Base-by-base conservation (phyloP, 53 echinoderm and acorn worm genomes). In the Hippasteria phrygiana region DNA sequence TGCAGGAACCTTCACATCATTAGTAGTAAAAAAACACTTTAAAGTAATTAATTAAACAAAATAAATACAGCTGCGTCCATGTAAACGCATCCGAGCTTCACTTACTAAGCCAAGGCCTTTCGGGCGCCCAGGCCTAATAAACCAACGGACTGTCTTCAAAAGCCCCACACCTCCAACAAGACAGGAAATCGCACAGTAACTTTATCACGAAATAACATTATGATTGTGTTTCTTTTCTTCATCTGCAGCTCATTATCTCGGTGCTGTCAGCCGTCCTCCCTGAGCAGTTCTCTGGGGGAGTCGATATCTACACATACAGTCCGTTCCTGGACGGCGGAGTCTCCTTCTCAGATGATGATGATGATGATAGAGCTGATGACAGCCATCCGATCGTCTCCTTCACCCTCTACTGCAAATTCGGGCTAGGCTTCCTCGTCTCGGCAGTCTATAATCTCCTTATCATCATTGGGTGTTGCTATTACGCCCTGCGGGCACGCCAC, bases 381-480 rank as follows among this genome's bases (percentile, higher is more conserved):
- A 65, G 85, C 14, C 85, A 85, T 0, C 69, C 70, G 13, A 64
- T 50, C 50, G 85, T 85, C 22, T 85, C 85, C 0, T 85, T 76
- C 43, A 63, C 85, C 26, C 70, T 85, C 70, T 90, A 81, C 62
- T 90, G 90, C 62, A 54, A 62, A n/a, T 81, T 90, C 37, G 90
- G 90, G 1, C 82, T 81, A 6, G 90, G 90, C 1, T 90, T 90
- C 43, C 72, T 90, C 41, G 72, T 73, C 42, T 80, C 90, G 22
- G 33, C 72, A 22, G 39, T 90, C 45, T 90, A 90, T 74, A 90
- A 90, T 18, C 87, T 87, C 55, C 40, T 91, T 10, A 28, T 91
- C 39, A 78, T 91, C 51, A 39, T 91, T 14, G 67, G 70, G 0
- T 91, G 91, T 24, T 91, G 91, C 31, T 91, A 90, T 43, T 90